Evolutionary conservation across 2,797 vertebrate species (phyloP), one percentile per base, ranked within the genome.

Genomic region (Scomberomorus guttatus): DNA sequence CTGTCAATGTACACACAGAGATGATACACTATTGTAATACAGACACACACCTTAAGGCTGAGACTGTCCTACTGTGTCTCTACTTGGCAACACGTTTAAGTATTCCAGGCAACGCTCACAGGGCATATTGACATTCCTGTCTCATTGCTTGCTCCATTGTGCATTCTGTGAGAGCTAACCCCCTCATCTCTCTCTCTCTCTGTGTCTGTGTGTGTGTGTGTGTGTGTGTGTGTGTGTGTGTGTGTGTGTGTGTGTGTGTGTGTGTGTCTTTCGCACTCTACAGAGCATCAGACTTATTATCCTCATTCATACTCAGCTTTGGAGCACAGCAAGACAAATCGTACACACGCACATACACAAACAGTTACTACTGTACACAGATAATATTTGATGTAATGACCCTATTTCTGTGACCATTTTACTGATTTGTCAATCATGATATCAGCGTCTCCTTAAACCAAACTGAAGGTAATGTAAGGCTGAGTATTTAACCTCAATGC

Each of bases 81-180:
- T 84, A 82, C 89, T 90, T 75, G 86, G 87, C 86, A 77, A 82
- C 75, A 81, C 77, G 80, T 86, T 95, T 93, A 87, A 80, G 89
- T 90, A 94, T 95, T 94, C 93, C 81, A 84, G 87, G 87, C 89
- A 87, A 59, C 46, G 76, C 90, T 91, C 84, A 83, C 79, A 71
- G 90, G 89, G 74, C 89, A 68, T 90, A 91, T 95, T 94, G 93
- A 93, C 92, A 95, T 95, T 95, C 93, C 80, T 75, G 87, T 92
- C 93, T 94, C 91, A 92, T 87, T 84, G 85, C 89, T 84, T 81
- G 75, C 87, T 92, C 88, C 80, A 93, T 93, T 94, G 93, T 94
- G 92, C 86, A 94, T 94, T 94, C 92, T 82, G 80, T 83, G 74
- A 90, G 82, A 83, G 83, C 83, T 29, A 80, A 50, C 46, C 79